Evolutionary conservation across 2,888 invertebrate species (phyloP).

Genomic region (Agrochola circellaris): DNA sequence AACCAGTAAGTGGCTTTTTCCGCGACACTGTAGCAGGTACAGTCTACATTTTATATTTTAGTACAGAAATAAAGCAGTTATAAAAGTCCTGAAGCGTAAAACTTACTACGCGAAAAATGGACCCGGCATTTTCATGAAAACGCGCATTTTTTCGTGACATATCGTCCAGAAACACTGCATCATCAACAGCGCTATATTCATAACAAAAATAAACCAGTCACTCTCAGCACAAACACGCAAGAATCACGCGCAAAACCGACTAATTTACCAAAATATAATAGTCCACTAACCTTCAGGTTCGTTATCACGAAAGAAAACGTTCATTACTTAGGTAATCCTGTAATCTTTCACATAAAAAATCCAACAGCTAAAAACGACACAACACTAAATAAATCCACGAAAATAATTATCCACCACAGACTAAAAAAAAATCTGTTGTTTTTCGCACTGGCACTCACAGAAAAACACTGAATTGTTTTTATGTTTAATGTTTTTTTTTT

Average conservation of each 20-base stretch:
- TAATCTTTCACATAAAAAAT: conserved; percentile 70
- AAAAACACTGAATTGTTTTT: conserved; percentile 56
- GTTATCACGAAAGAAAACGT: conserved; percentile 70
- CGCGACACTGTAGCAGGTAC: conserved; percentile 2
- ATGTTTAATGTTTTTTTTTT: conserved; percentile 46
- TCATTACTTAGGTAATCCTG: conserved; percentile 68
- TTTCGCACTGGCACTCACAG: conserved; percentile 61
- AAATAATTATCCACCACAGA: conserved; percentile 57
- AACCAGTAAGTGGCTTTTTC: conserved; percentile 7
- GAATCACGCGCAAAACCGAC: conserved; percentile 31
- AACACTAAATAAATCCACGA: conserved; percentile 61
- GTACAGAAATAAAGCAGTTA: conserved; percentile 24
- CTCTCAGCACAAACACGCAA: conserved; percentile 35
- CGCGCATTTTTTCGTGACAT: conserved; percentile 9
- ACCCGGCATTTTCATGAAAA: conserved; percentile 26
- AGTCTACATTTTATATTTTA: conserved; percentile 9
- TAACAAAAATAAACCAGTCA: conserved; percentile 60
- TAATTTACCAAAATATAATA: conserved; percentile 39
- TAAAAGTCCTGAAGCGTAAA: not conserved
- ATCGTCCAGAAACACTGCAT: conserved; percentile 33
- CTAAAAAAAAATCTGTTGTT: conserved; percentile 48
- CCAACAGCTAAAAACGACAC: conserved; percentile 63
- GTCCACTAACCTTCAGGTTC: conserved; percentile 64
- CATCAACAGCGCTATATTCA: conserved; percentile 56
- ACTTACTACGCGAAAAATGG: conserved; percentile 34